Conservation (phyloP, 2,113 vertebrate genomes). For the Megalops atlanticus region DNA sequence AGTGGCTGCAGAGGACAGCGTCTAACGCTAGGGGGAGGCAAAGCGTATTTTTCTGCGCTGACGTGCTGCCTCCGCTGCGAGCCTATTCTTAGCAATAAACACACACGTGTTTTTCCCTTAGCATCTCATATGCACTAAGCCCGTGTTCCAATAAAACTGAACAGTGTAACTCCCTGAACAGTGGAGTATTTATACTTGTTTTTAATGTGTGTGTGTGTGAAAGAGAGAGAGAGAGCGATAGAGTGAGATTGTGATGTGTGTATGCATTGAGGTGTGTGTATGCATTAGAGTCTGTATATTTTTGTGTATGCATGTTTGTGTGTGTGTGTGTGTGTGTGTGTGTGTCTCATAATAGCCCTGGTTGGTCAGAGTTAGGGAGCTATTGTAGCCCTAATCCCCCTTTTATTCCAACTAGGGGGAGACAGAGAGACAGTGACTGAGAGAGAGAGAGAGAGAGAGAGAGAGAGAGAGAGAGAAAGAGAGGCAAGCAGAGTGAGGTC, state of each 20-base stretch:
- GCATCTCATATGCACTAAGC: too few relatives aligned
- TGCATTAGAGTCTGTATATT: constrained; percentile 53
- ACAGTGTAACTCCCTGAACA: too few relatives aligned
- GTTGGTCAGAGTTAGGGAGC: constrained; percentile 67
- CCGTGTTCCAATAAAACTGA: too few relatives aligned
- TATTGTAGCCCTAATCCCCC: constrained; percentile 76
- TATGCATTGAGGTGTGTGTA: too few relatives aligned
- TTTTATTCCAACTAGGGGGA: constrained; percentile 67
- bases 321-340: not conserved
- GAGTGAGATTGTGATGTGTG: too few relatives aligned
- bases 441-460: constrained; percentile 33
- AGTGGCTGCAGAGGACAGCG: not conserved
- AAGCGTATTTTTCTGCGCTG: not conserved
- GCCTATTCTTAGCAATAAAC: constrained; percentile 39
- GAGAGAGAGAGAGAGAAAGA: constrained; percentile 36
- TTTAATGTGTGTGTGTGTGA: too few relatives aligned
- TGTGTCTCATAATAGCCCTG: constrained; percentile 63
- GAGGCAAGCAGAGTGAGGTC: constrained; percentile 16
- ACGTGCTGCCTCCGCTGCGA: constrained; percentile 31
- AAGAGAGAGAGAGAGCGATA: too few relatives aligned
- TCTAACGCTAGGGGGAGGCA: constrained; percentile 11
- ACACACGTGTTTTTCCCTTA: too few relatives aligned
- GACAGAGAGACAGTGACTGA: constrained; percentile 11
- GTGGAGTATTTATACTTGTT: too few relatives aligned
- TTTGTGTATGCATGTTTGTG: constrained; percentile 38